Evolutionary conservation across 2,888 invertebrate species (phyloP).

Genomic region (Tinea trinotella): DNA sequence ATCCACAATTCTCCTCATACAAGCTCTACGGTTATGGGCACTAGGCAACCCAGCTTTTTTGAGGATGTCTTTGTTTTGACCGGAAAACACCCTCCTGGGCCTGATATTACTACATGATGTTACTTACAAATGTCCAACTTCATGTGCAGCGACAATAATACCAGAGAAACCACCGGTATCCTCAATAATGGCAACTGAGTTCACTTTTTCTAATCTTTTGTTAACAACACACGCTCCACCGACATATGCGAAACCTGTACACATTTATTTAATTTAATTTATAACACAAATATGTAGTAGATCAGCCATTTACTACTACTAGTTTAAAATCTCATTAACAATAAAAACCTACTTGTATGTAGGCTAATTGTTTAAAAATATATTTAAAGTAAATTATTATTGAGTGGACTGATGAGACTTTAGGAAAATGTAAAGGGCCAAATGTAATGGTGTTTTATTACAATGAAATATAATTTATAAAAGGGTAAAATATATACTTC

Average conservation of each 20-base stretch:
- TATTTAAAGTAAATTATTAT: too few relatives aligned
- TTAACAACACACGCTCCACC: constrained; percentile 97
- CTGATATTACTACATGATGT: too few relatives aligned
- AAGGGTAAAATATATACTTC: neutral
- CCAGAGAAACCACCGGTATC: constrained; percentile 97
- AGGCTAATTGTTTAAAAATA: too few relatives aligned
- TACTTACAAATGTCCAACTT: constrained; percentile 96
- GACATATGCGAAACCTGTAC: constrained; percentile 93
- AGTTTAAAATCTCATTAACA: too few relatives aligned
- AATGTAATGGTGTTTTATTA: neutral
- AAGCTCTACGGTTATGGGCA: too few relatives aligned
- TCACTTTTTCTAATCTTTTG: constrained; percentile 94
- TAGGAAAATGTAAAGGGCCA: neutral
- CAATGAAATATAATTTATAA: neutral
- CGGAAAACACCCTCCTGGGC: too few relatives aligned
- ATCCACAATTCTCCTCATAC: too few relatives aligned
- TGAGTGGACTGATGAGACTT: neutral
- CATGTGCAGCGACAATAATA: constrained; percentile 96
- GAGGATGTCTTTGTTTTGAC: too few relatives aligned
- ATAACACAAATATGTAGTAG: neutral
- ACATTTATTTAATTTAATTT: neutral
- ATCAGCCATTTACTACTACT: too few relatives aligned
- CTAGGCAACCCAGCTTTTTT: too few relatives aligned
- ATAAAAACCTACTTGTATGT: too few relatives aligned
- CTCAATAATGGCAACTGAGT: constrained; percentile 96